Percentiles rank a stretch among this genome's conserved stretches.
These are phyloP conservation scores for Tillus elongatus DNA, from an alignment of 2,888 invertebrate species.

Conservation along the genomic window DNA sequence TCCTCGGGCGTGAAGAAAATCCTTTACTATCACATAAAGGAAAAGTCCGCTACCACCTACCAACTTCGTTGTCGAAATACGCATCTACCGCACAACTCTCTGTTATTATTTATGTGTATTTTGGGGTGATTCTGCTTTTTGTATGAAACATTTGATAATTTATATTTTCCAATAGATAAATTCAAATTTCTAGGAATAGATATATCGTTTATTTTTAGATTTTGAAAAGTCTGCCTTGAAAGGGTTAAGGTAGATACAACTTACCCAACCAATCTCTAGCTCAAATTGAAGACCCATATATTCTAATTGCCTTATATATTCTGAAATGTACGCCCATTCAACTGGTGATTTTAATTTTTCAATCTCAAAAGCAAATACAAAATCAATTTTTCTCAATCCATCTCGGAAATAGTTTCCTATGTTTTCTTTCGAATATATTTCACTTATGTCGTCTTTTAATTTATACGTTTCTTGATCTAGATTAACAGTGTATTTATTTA, in stretches of 20 bases:
- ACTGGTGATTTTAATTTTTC: slow-evolving; percentile 1
- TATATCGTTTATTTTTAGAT: too few relatives aligned
- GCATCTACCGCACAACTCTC: too few relatives aligned
- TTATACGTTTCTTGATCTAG: neutral
- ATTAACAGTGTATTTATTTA: neutral
- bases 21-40: too few relatives aligned
- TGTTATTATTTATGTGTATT: too few relatives aligned
- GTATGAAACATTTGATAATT: too few relatives aligned
- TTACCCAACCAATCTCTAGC: neutral
- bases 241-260: neutral
- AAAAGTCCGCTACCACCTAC: too few relatives aligned
- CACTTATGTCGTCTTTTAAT: neutral
- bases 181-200: too few relatives aligned
- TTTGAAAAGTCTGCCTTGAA: too few relatives aligned
- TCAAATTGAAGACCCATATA: neutral
- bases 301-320: slow-evolving; percentile 3
- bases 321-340: slow-evolving; percentile 1
- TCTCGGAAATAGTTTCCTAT: neutral
- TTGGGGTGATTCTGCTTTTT: too few relatives aligned
- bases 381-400: neutral
- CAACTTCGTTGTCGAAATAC: too few relatives aligned
- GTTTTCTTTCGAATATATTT: neutral
- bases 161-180: too few relatives aligned
- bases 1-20: too few relatives aligned
- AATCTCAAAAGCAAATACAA: neutral